Evolutionary conservation across 2,113 vertebrate species (phyloP), one percentile per base, ranked within the genome.

Genomic region (Chionomys nivalis): DNA sequence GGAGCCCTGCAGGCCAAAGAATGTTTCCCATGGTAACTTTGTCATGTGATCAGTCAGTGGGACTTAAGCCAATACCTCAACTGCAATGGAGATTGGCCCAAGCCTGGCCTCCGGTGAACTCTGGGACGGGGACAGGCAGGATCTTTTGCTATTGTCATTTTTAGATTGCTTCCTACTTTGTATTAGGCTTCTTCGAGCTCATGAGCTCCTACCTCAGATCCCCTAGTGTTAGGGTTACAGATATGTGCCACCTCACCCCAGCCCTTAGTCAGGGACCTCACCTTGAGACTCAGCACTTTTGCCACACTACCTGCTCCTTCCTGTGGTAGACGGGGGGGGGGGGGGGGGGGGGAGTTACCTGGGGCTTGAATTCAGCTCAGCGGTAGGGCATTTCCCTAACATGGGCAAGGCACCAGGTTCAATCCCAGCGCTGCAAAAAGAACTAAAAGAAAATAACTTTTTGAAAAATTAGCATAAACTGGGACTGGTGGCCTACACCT

Each of bases 1-100:
- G 73, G 42, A 91, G 33, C 6, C 16, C 55, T 72, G 49, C 1
- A n/a, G 36, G 36, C 44, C 65, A 76, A 70, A 96, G 81, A 90
- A 73, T 86, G 70, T 93, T 93, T 89, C 72, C 75, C 82, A 55
- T 82, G 70, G 76, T 91, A 66, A 86, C 87, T 95, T 52, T 49
- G 96, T 95, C 92, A 94, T 5, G 0, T 89, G 93, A 31, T 68
- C 90, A 75, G 47, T 85, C 21, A 11, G 17, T 52, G 66, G 86
- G 77, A 61, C n/a, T 11, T 9, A 66, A 42, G 91, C 87, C 85
- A 81, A 3, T 6, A 14, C 63, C 36, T 85, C 49, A 77, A 55
- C 61, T 90, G 72, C 44, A 39, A 61, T 77, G 83, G 47, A 87
- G 76, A 87, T 90, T 24, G 89, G 58, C 75, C 91, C 39, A 11